Evolutionary conservation across 2,113 vertebrate genomes (phyloP).

Genomic region (Thalassoma bifasciatum): DNA sequence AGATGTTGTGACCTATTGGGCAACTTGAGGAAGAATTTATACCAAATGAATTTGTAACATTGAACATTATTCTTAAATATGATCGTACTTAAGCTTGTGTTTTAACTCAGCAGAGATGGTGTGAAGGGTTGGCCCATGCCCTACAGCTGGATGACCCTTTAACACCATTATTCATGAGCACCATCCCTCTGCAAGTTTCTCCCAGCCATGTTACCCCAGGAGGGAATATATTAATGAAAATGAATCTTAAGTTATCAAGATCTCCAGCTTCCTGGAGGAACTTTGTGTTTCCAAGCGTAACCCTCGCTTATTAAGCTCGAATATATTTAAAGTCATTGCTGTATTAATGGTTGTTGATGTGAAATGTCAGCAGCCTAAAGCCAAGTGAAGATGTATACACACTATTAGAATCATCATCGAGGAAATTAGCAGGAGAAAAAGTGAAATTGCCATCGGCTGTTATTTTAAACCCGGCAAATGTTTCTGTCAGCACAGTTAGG

Average conservation of each 20-base stretch:
- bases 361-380: conserved; percentile 59
- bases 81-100: conserved; percentile 1
- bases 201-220: background rate
- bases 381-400: conserved; percentile 50
- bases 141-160: conserved; percentile 22
- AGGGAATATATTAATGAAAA: conserved; percentile 24
- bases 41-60: background rate
- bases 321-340: background rate
- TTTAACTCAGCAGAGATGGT: background rate
- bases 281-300: conserved; percentile 8
- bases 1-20: background rate
- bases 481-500: conserved; percentile 32
- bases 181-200: background rate
- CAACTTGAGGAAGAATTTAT: background rate
- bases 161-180: conserved; percentile 11
- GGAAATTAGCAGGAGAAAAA: conserved; percentile 44
- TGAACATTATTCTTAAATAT: background rate
- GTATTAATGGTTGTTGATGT: conserved; percentile 31
- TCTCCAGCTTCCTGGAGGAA: conserved; percentile 16
- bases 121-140: background rate
- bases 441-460: conserved; percentile 37
- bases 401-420: conserved; percentile 45
- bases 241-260: conserved; percentile 22
- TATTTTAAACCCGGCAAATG: conserved; percentile 41
- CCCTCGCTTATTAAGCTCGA: background rate